Base-by-base conservation (phyloP, 2,888 invertebrate genomes). In the Drosophila algonquin region DNA sequence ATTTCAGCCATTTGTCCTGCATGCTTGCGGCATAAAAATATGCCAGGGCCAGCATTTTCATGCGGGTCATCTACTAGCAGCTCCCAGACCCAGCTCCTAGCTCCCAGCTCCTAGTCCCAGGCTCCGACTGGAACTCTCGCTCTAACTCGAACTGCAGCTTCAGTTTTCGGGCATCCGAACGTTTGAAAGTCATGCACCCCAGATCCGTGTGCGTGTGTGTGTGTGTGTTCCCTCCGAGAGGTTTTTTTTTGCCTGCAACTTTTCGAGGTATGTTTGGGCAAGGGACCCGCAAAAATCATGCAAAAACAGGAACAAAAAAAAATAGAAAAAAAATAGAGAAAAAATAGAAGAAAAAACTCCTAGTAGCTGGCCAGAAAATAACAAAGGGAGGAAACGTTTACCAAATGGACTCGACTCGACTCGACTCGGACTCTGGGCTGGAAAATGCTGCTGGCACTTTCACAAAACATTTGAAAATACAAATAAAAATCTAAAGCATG, bases 11-110 rank as follows among this genome's bases (percentile, higher is more conserved):
- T 87, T 89, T 87, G 90, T 87, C 80, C 83, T 79, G 85, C 83
- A 84, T 90, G 90, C 90, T 87, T 89, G 90, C 83, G 90, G 89
- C 86, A 87, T 87, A 89, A 85, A 89, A 89, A 89, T 89, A 90
- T 89, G 90, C 89, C 89, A 87, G 83, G 81, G 84, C 87, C 85
- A 87, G 79, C 83, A 88, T 86, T 90, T 90, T 87, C 89, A 89
- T 88, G 90, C 90, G 80, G 88, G 88, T 87, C 87, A 89, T 86
- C 89, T 80, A 65, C 73, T 72, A 35, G 59, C 67, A 55, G 53
- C 62, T 32, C 30, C 27, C 30, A 30, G 30, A 7, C 27, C 27
- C 18, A 18, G 18, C 18, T 18, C 1, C 21, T 2, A 21, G 2
- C 21, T 21, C 21, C 21, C 21, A 21, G 21, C 21, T 27, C 27